phyloP scores from a whole-genome alignment of 1,140 invertebrate genomes.

The Bradysia coprophila region DNA sequence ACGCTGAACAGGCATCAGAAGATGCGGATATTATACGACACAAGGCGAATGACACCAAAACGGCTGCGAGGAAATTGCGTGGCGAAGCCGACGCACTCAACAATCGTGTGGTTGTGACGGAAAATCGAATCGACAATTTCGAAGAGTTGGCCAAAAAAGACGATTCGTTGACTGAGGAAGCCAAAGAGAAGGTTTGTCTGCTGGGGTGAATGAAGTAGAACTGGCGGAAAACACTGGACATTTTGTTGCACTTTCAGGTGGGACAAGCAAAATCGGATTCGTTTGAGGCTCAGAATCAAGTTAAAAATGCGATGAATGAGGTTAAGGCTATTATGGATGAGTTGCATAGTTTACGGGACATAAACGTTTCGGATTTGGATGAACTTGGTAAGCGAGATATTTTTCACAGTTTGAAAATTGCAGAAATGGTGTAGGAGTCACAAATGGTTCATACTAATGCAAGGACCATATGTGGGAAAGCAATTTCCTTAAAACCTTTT shows the following conservation, averaged over 20 bases:
- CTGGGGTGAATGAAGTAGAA: too few species aligned
- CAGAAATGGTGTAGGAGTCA: too few species aligned
- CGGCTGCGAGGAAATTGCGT: slow-evolving; percentile 48
- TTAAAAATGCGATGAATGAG: slow-evolving; percentile 57
- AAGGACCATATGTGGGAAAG: too few species aligned
- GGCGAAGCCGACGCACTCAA: slow-evolving; percentile 56
- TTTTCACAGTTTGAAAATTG: too few species aligned
- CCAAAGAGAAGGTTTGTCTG: slow-evolving; percentile 37
- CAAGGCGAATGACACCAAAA: slow-evolving; percentile 56
- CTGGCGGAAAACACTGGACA: not conserved
- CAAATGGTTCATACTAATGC: too few species aligned
- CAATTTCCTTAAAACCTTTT: too few species aligned
- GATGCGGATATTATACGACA: slow-evolving; percentile 56
- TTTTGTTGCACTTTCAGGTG: slow-evolving; percentile 34
- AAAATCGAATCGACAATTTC: slow-evolving; percentile 43
- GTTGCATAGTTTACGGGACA: slow-evolving; percentile 54
- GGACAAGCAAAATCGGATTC: slow-evolving; percentile 73
- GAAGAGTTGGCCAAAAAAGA: slow-evolving; percentile 58
- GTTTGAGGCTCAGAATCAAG: slow-evolving; percentile 54
- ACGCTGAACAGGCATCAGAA: slow-evolving; percentile 50
- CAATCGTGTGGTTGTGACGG: slow-evolving; percentile 48
- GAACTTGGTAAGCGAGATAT: slow-evolving; percentile 25
- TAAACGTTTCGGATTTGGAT: slow-evolving; percentile 49
- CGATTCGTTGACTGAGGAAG: slow-evolving; percentile 48
- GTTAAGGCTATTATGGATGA: slow-evolving; percentile 64